Percentiles rank a stretch among this genome's conserved stretches.
These are phyloP conservation scores for Drosophila nebulosa DNA, from an alignment of 1,140 invertebrate genomes.

Conservation along the genomic window DNA sequence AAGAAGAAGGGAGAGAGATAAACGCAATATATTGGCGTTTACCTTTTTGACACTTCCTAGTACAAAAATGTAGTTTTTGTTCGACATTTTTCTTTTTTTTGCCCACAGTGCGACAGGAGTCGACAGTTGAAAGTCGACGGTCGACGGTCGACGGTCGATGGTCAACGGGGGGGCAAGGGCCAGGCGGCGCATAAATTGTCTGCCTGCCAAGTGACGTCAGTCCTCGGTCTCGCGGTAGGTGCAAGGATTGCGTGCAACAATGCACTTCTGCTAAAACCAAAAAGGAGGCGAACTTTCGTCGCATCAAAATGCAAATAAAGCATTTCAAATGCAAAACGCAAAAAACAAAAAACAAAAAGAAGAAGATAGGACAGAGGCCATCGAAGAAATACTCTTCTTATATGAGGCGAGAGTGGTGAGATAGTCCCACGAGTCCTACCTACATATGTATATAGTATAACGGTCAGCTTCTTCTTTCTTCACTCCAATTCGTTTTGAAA, in stretches of 20 bases:
- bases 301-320: conserved; percentile 78
- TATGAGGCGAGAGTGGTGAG: not conserved
- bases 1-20: too few relatives aligned
- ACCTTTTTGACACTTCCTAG: too few relatives aligned
- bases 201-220: conserved; percentile 75
- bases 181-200: conserved; percentile 71
- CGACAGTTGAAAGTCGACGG: not conserved
- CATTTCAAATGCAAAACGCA: conserved; percentile 75
- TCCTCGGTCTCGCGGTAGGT: conserved; percentile 59
- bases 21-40: too few relatives aligned
- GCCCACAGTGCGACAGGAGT: not conserved
- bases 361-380: not conserved
- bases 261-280: conserved; percentile 56
- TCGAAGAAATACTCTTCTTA: not conserved
- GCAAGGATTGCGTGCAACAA: conserved; percentile 75
- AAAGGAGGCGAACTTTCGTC: conserved; percentile 55
- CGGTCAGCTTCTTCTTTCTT: conserved; percentile 19
- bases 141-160: conserved; percentile 1
- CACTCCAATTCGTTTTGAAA: conserved; percentile 17
- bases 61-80: too few relatives aligned
- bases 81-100: not conserved
- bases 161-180: conserved; percentile 19
- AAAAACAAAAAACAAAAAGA: not conserved
- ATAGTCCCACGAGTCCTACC: not conserved
- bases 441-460: too few relatives aligned